Conservation (phyloP, 2,888 invertebrate species). For the Dryadula phaetusa region DNA sequence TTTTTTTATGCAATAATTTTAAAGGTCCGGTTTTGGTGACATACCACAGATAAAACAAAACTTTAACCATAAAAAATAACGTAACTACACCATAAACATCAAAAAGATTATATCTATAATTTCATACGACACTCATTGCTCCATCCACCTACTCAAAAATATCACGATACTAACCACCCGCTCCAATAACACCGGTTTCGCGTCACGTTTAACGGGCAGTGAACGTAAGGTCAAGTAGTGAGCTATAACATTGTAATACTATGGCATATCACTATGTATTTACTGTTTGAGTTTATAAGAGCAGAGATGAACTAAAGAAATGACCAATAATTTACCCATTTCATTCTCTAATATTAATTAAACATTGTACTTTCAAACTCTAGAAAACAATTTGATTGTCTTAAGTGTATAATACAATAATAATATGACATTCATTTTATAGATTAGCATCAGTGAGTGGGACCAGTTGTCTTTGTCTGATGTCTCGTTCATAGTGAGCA, state of each 20-base stretch:
- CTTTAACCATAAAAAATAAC: not conserved
- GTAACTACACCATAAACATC: not conserved
- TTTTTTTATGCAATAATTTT: too few species aligned
- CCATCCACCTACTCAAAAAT: conserved; percentile 25
- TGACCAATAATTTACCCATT: not conserved
- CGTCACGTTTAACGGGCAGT: conserved; percentile 46
- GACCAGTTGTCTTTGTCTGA: conserved; percentile 10
- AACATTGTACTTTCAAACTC: conserved; percentile 33
- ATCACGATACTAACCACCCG: conserved; percentile 11
- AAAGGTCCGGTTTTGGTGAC: not conserved
- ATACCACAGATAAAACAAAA: not conserved
- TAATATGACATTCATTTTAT: conserved; percentile 5
- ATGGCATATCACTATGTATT: conserved; percentile 1
- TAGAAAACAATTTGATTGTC: conserved; percentile 1
- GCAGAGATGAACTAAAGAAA: not conserved
- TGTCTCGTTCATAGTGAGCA: conserved; percentile 18
- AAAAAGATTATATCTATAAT: conserved; percentile 6
- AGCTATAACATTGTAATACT: conserved; percentile 5
- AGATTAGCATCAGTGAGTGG: conserved; percentile 15
- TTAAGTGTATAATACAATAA: not conserved
- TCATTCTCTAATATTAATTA: not conserved
- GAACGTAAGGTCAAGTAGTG: conserved; percentile 68
- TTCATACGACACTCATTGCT: conserved; percentile 24
- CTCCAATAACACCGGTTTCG: conserved; percentile 24
- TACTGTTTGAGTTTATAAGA: not conserved